A percentile compares a stretch with the other conserved stretches of the same genome.
Evolutionary conservation across 92 coral and sea anemone species (phyloP).

Genomic region (Plumapathes pennacea): DNA sequence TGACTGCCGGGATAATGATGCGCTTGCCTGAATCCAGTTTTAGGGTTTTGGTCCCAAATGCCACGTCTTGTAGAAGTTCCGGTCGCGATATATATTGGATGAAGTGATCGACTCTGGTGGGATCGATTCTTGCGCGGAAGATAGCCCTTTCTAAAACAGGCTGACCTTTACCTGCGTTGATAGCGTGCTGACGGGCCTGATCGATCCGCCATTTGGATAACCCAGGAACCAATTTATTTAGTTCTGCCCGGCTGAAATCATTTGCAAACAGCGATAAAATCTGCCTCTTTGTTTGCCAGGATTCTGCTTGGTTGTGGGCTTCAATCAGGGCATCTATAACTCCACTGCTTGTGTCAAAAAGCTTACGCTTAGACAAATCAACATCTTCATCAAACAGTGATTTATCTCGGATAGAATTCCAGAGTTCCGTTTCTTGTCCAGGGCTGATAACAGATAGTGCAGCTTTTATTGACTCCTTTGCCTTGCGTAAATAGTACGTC

Average conservation of each 20-base stretch:
- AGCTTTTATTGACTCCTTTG: constrained; percentile 33
- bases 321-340: constrained; percentile 41
- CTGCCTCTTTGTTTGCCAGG: constrained; percentile 58
- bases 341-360: constrained; percentile 22
- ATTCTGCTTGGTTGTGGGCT: constrained; percentile 41
- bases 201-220: constrained; percentile 53
- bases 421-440: constrained; percentile 59
- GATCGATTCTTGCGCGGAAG: constrained; percentile 27
- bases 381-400: constrained; percentile 9
- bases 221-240: constrained; percentile 21
- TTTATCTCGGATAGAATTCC: constrained; percentile 36
- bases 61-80: constrained; percentile 60
- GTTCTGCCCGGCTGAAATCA: constrained; percentile 45
- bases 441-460: constrained; percentile 41
- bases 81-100: constrained; percentile 55
- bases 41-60: constrained; percentile 51
- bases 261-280: constrained; percentile 46
- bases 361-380: constrained; percentile 12
- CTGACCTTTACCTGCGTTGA: constrained; percentile 33
- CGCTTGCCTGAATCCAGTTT: constrained; percentile 56
- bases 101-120: constrained; percentile 39
- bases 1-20: constrained; percentile 51
- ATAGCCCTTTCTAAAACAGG: constrained; percentile 14
- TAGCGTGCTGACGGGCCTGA: constrained; percentile 57
- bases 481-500: constrained; percentile 44